Evolutionary conservation across 2,113 vertebrate species (phyloP).

Genomic region (Carollia perspicillata): DNA sequence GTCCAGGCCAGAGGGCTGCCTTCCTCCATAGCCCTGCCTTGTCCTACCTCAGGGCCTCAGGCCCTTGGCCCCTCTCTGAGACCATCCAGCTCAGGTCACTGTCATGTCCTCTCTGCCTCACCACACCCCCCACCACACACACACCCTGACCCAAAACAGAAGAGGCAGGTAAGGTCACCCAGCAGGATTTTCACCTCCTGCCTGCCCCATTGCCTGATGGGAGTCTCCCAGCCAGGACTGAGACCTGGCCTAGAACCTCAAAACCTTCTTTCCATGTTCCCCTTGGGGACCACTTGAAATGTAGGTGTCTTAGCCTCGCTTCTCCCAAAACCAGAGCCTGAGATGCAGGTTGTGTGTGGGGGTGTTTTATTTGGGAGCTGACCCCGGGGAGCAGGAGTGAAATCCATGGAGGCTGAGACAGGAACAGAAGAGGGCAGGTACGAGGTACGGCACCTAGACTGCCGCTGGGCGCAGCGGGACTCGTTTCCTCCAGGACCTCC

Average conservation of each 20-base stretch:
- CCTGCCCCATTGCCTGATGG: fast-evolving
- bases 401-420: neutral
- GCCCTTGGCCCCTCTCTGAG: fast-evolving
- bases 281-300: neutral
- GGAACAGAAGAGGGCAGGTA: neutral
- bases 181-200: no score
- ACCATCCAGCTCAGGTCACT: neutral
- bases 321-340: neutral
- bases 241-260: neutral
- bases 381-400: neutral
- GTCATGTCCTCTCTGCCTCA: neutral
- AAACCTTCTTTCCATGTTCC: neutral
- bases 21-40: neutral
- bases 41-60: neutral
- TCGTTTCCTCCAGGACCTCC: neutral
- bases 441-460: fast-evolving
- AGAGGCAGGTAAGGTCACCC: neutral
- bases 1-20: neutral
- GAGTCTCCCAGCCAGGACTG: neutral
- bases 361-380: neutral
- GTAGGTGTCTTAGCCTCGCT: neutral
- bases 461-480: fast-evolving
- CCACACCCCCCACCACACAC: no score
- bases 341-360: neutral
- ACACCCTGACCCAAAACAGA: neutral